These are phyloP conservation scores for human DNA, from an alignment of 2,113 vertebrate species.

Conservation along the genomic window GRCh38 chr3:144601001-144601500, in stretches of 20 bases:
- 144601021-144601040: background rate
- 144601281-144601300: background rate
- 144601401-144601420: background rate
- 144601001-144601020: background rate
- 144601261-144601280: background rate
- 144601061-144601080: background rate
- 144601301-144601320: background rate
- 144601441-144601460: background rate
- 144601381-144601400: background rate
- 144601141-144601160: background rate
- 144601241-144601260: background rate
- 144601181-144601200: background rate
- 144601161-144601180: background rate
- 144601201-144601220: background rate
- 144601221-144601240: background rate
- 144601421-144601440: background rate
- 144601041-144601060: background rate
- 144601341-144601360: background rate
- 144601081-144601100: background rate
- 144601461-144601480: background rate
- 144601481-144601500: background rate
- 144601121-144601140: background rate
- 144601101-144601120: background rate
- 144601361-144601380: background rate
- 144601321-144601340: background rate